Conservation (phyloP, 2,113 vertebrate species). For the Pelodiscus sinensis region DNA sequence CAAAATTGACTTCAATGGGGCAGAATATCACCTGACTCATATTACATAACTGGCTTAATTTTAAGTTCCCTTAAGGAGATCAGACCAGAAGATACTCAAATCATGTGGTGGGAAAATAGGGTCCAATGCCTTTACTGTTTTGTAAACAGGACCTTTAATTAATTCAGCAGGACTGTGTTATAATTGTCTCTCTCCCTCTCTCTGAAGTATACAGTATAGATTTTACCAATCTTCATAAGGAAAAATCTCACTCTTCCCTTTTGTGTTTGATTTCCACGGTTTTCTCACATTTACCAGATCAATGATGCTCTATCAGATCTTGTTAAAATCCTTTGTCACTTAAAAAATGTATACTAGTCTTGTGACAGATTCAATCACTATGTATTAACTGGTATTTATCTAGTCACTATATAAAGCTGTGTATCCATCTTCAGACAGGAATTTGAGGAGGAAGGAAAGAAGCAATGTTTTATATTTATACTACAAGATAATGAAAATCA, state of each 20-base stretch:
- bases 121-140: neutral
- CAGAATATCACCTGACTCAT: neutral
- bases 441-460: neutral
- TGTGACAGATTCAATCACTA: neutral
- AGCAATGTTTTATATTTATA: constrained; percentile 17
- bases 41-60: neutral
- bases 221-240: neutral
- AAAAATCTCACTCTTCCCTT: neutral
- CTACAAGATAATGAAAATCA: constrained; percentile 42
- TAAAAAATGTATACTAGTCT: neutral
- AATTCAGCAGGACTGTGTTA: neutral
- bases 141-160: neutral
- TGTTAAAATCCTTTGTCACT: neutral
- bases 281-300: neutral
- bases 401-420: neutral
- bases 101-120: neutral
- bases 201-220: neutral
- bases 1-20: neutral
- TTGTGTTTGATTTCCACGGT: neutral
- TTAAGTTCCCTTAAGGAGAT: neutral
- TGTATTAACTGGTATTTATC: neutral
- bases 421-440: neutral
- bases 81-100: neutral
- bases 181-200: neutral
- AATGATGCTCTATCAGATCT: neutral